A percentile compares a stretch with the other conserved stretches of the same genome.
These are phyloP conservation scores for Gymnocheta viridis DNA, from an alignment of 2,888 invertebrate genomes.

Conservation along the genomic window DNA sequence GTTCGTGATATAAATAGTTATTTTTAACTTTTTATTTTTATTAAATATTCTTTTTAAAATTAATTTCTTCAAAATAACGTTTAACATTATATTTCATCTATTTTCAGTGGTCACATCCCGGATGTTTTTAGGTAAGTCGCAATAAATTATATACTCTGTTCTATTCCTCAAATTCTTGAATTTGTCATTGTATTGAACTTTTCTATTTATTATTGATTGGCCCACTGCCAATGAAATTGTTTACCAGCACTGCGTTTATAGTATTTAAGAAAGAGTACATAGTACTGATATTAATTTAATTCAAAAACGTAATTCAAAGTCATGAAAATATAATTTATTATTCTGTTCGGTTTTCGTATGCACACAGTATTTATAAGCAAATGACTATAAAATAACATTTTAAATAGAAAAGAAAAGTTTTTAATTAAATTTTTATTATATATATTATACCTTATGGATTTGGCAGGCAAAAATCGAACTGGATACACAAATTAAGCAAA, in stretches of 20 bases:
- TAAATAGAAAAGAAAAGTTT: conserved; percentile 42
- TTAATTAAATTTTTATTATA: conserved; percentile 61
- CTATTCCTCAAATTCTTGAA: too few relatives aligned
- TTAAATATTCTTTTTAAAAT: too few relatives aligned
- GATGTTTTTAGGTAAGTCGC: too few relatives aligned
- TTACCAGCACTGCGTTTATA: background rate
- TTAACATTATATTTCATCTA: too few relatives aligned
- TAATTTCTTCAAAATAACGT: too few relatives aligned
- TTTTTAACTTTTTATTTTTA: too few relatives aligned
- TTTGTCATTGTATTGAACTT: too few relatives aligned
- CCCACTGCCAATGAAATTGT: conserved; percentile 20
- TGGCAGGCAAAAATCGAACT: background rate
- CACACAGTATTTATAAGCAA: background rate
- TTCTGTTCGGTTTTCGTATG: background rate
- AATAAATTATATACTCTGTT: too few relatives aligned
- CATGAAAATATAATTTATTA: conserved; percentile 54
- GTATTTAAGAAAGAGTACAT: background rate
- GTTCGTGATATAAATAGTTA: too few relatives aligned
- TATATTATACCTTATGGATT: conserved; percentile 38
- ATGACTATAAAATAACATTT: conserved; percentile 29
- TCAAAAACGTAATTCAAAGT: conserved; percentile 43
- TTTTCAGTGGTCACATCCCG: too few relatives aligned
- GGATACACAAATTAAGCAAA: background rate
- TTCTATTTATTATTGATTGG: too few relatives aligned
- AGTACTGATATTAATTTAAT: background rate